A percentile compares a stretch with the other conserved stretches of the same genome.
These are phyloP conservation scores for Proterorhinus semilunaris DNA, from an alignment of 2,113 vertebrate genomes.

Conservation along the genomic window DNA sequence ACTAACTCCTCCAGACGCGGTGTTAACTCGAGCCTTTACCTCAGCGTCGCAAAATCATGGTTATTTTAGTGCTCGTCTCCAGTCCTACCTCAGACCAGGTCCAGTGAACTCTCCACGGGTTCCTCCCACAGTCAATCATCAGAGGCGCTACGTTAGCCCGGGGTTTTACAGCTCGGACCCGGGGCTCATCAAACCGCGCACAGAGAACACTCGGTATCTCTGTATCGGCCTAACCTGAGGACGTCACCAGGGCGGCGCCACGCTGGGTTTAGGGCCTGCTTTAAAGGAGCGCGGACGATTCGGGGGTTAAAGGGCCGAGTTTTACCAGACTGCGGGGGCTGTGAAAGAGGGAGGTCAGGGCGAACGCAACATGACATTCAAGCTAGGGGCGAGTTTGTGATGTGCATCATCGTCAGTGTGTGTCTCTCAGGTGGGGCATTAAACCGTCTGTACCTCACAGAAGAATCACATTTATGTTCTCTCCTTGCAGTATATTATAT, in stretches of 20 bases:
- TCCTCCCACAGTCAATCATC: background rate
- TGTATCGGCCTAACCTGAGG: background rate
- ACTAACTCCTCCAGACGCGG: conserved; percentile 25
- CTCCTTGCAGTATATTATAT: too few species aligned
- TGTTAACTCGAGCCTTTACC: conserved; percentile 25
- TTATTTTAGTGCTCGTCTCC: background rate
- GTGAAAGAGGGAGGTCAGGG: background rate
- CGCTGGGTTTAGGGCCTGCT: conserved; percentile 3
- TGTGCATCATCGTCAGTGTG: too few species aligned
- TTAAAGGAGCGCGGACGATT: conserved; percentile 2
- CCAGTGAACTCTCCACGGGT: background rate
- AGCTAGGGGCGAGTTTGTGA: too few species aligned
- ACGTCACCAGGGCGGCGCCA: background rate
- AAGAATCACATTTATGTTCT: too few species aligned
- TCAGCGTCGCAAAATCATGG: conserved; percentile 14
- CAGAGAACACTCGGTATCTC: background rate
- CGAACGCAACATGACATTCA: too few species aligned
- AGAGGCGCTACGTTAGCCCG: background rate
- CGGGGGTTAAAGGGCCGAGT: background rate
- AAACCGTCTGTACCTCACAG: too few species aligned
- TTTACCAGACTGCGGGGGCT: background rate
- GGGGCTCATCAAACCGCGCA: conserved; percentile 3
- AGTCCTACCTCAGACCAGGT: too few species aligned
- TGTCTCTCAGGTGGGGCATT: too few species aligned
- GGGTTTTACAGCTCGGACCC: background rate